Conservation (phyloP, 2,797 vertebrate species). For the Odontamblyopus rebecca region DNA sequence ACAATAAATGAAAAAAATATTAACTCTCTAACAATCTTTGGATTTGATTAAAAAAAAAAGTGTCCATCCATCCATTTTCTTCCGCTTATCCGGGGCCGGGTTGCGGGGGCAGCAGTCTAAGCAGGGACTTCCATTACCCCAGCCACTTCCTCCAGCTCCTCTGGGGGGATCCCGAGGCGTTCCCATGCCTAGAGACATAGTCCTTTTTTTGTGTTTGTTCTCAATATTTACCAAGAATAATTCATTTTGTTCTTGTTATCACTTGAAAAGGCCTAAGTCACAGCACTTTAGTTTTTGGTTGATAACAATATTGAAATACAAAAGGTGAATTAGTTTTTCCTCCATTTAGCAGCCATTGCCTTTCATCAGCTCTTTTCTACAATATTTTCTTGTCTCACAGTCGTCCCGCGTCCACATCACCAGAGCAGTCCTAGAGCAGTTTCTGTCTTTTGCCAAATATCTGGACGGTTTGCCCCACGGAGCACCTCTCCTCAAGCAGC, state of each 20-base stretch:
- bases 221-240: too few relatives aligned
- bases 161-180: too few relatives aligned
- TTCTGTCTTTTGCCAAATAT: slow-evolving; percentile 97
- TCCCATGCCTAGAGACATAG: too few relatives aligned
- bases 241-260: not conserved
- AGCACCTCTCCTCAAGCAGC: slow-evolving; percentile 94
- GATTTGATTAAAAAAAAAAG: too few relatives aligned
- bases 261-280: not conserved
- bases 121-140: too few relatives aligned
- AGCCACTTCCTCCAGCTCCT: too few relatives aligned
- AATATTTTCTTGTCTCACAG: slow-evolving; percentile 63
- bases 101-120: too few relatives aligned
- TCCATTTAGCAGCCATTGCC: not conserved
- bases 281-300: not conserved
- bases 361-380: not conserved
- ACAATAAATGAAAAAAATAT: too few relatives aligned
- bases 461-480: slow-evolving; percentile 96
- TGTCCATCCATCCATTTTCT: too few relatives aligned
- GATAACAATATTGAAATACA: not conserved
- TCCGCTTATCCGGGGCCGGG: too few relatives aligned
- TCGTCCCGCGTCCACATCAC: slow-evolving; percentile 97
- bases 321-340: not conserved
- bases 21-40: too few relatives aligned
- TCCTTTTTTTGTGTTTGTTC: too few relatives aligned
- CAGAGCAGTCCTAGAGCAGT: slow-evolving; percentile 94